phyloP scores from a whole-genome alignment of 2,797 vertebrate species.

The Parotocinclus haroldoi region DNA sequence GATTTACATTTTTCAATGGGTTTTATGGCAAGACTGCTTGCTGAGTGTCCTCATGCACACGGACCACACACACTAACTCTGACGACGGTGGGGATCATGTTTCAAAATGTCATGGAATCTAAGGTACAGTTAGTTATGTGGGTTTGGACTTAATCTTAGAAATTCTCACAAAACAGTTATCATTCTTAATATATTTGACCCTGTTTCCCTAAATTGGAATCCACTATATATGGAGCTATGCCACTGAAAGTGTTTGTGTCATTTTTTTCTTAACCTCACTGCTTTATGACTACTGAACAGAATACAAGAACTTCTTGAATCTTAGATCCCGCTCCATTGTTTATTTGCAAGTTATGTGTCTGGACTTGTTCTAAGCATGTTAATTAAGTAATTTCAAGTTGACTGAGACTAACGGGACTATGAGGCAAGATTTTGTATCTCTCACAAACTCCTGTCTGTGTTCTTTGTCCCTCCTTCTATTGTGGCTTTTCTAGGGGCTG shows the following conservation, averaged over 20 bases:
- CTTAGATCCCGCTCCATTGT: background rate
- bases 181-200: background rate
- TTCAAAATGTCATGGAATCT: slow-evolving; percentile 13
- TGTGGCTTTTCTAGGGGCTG: no score
- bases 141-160: slow-evolving; percentile 13
- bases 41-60: slow-evolving; percentile 30
- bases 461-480: no score
- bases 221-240: slow-evolving; percentile 1
- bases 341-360: background rate
- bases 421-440: slow-evolving; percentile 24
- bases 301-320: no score
- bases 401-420: background rate
- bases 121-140: slow-evolving; percentile 31
- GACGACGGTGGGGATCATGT: slow-evolving; percentile 29
- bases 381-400: background rate
- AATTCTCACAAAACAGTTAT: slow-evolving; percentile 13
- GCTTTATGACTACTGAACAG: no score
- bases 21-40: slow-evolving; percentile 28
- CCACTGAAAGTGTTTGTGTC: background rate
- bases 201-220: no score
- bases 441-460: no score
- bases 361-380: slow-evolving; percentile 3
- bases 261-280: no score
- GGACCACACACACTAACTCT: slow-evolving; percentile 37
- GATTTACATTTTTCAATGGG: slow-evolving; percentile 35